These are phyloP conservation scores for Schlechtendalia chinensis DNA, from an alignment of 1,140 invertebrate genomes.

Conservation along the genomic window DNA sequence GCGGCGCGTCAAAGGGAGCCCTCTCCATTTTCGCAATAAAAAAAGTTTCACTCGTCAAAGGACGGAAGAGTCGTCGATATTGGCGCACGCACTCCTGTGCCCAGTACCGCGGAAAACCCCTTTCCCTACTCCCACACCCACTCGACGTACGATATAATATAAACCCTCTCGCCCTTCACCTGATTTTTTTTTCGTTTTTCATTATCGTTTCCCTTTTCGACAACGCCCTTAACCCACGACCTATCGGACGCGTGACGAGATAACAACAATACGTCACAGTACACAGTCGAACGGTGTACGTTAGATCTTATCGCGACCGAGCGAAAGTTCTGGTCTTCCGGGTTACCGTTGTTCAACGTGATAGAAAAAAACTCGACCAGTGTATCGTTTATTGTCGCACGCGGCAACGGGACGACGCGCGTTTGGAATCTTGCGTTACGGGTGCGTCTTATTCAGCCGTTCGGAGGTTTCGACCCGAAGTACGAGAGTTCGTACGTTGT, in stretches of 20 bases:
- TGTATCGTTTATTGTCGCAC: no score
- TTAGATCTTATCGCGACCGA: no score
- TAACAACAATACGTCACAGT: background rate
- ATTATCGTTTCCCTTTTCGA: background rate
- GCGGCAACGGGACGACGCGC: no score
- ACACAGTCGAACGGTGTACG: no score
- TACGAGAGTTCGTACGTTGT: no score
- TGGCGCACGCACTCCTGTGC: constrained; percentile 8
- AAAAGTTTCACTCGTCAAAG: constrained; percentile 27
- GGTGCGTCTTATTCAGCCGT: no score
- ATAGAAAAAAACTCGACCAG: no score
- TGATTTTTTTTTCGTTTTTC: constrained; percentile 17
- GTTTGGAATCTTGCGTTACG: no score
- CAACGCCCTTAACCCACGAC: background rate
- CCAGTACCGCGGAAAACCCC: constrained; percentile 15
- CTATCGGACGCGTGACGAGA: background rate
- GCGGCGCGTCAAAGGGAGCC: constrained; percentile 25
- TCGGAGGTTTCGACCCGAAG: no score
- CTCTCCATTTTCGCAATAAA: constrained; percentile 48
- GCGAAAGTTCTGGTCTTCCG: no score
- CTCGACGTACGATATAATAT: no score
- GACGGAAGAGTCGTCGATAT: background rate
- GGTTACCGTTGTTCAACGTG: no score
- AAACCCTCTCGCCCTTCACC: constrained; percentile 19
- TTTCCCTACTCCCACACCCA: background rate